Evolutionary conservation across 2,797 vertebrate genomes (phyloP).

Genomic region (Capromys pilorides): DNA sequence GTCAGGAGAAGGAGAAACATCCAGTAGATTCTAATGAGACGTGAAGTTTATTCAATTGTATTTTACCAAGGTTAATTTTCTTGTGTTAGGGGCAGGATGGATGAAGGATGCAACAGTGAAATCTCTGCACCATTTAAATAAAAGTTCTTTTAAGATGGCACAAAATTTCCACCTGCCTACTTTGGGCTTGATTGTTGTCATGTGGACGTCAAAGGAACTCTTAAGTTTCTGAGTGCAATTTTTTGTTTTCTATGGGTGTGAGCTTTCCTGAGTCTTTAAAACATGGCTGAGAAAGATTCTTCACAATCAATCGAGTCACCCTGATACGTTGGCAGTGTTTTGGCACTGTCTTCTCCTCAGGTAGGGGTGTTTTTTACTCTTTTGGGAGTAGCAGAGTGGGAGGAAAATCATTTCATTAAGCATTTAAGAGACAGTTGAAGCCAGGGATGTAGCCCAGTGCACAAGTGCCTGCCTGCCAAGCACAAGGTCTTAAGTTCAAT

Average conservation of each 20-base stretch:
- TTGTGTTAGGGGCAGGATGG: neutral
- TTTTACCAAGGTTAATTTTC: slow-evolving; percentile 15
- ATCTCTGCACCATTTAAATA: neutral
- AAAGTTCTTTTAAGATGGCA: neutral
- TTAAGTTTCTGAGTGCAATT: neutral
- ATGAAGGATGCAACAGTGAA: neutral
- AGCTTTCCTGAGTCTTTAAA: neutral
- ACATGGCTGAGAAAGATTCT: neutral
- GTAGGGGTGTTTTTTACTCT: neutral
- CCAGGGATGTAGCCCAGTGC: no score
- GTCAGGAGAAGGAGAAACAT: neutral
- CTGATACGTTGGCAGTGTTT: neutral
- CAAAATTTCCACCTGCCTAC: neutral
- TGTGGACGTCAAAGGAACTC: neutral
- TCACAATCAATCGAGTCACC: slow-evolving; percentile 10
- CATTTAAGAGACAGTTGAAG: neutral
- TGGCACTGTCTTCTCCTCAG: neutral
- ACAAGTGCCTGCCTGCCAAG: no score
- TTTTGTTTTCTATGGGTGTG: neutral
- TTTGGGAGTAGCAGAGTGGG: neutral
- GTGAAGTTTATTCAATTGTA: neutral
- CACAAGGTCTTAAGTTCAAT: no score
- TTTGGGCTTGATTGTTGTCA: neutral
- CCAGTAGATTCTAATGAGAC: neutral
- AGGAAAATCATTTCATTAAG: neutral